These are phyloP conservation scores for Parnassius smintheus DNA, from an alignment of 2,888 invertebrate genomes.

Conservation along the genomic window DNA sequence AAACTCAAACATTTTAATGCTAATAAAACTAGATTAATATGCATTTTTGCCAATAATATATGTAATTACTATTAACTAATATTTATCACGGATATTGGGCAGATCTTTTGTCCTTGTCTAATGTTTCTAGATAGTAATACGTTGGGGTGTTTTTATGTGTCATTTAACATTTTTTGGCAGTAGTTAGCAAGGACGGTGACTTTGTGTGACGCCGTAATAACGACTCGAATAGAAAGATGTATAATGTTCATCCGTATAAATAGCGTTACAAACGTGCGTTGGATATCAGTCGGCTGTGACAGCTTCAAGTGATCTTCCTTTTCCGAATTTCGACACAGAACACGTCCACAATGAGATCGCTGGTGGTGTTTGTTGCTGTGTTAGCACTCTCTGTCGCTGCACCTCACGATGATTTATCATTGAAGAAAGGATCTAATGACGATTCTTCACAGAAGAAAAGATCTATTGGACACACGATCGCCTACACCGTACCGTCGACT, in stretches of 20 bases:
- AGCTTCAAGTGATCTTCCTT: slow-evolving; percentile 63
- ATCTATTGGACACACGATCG: slow-evolving; percentile 43
- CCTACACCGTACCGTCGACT: slow-evolving; percentile 37
- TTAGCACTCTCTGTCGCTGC: slow-evolving; percentile 44
- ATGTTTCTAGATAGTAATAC: slow-evolving; percentile 13
- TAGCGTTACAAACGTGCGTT: slow-evolving; percentile 44
- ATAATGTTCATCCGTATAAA: slow-evolving; percentile 61
- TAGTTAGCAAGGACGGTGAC: slow-evolving; percentile 52
- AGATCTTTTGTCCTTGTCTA: slow-evolving; percentile 21
- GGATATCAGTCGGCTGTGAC: slow-evolving; percentile 55
- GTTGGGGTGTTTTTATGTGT: slow-evolving; percentile 9
- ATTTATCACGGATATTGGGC: slow-evolving; percentile 16
- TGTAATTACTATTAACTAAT: slow-evolving; percentile 3
- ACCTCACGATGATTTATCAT: slow-evolving; percentile 23
- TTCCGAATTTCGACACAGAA: slow-evolving; percentile 59
- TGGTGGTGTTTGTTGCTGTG: slow-evolving; percentile 69
- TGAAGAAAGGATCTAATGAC: slow-evolving; percentile 18
- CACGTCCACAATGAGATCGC: slow-evolving; percentile 63
- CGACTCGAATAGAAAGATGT: slow-evolving; percentile 44
- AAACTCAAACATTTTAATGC: slow-evolving; percentile 10
- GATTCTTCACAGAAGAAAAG: slow-evolving; percentile 39
- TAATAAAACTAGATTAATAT: slow-evolving; percentile 18
- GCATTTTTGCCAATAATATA: slow-evolving; percentile 3
- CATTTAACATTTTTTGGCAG: slow-evolving; percentile 41
- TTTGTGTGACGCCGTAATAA: slow-evolving; percentile 51